Base-by-base conservation (phyloP, 2,888 invertebrate species). In the Melieria crassipennis region DNA sequence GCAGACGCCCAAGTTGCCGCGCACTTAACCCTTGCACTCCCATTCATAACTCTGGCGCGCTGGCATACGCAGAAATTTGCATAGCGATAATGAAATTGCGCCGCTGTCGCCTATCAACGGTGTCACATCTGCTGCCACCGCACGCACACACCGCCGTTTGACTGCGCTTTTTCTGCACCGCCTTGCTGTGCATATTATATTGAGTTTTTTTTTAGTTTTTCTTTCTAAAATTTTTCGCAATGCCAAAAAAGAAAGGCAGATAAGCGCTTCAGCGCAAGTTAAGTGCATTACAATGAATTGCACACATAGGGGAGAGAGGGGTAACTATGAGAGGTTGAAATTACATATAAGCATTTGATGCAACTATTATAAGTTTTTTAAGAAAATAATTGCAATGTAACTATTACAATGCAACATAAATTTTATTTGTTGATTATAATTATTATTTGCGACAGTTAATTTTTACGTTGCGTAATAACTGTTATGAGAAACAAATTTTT, bases 141-240 rank as follows among this genome's bases (percentile, higher is more conserved):
- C 9, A 57, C n/a, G 47, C 60, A 61, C 11, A 3, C 57, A 13
- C 55, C 67, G 13, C n/a, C n/a, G 10, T 7, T 3, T 57, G 60
- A 5, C 47, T 52, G 52, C 9, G 52, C 52, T 52, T 11, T 52
- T 52, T 7, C 52, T n/a, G n/a, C n/a, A n/a, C n/a, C n/a, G n/a
- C n/a, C n/a, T n/a, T n/a, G n/a, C n/a, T n/a, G n/a, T n/a, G n/a
- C n/a, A n/a, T n/a, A n/a, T n/a, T n/a, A n/a, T n/a, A n/a, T n/a
- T n/a, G n/a, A n/a, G n/a, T n/a, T n/a, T n/a, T n/a, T 9, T 52
- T 11, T 80, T 81, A 78, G 82, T 82, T 82, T 80, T 78, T 81
- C 80, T 82, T 79, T 80, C 76, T 79, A 79, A 78, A 80, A 80
- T 80, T 82, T 82, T 70, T 56, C 10, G 11, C 30, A 30, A 30